Base-by-base conservation (phyloP, 2,888 invertebrate genomes). In the Junonia oenone region DNA sequence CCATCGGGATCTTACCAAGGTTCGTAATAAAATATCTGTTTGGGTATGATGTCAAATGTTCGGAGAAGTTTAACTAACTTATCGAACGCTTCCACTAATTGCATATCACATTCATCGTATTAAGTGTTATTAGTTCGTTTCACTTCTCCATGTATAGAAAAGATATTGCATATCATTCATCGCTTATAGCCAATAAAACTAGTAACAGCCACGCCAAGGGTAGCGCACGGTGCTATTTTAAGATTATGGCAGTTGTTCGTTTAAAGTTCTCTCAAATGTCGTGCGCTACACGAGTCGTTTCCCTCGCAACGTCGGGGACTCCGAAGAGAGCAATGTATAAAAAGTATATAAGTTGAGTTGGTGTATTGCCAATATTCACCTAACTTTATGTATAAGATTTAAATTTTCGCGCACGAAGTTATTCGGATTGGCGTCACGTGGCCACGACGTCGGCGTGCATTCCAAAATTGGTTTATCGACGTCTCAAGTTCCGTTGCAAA, bases 1-100 rank as follows among this genome's bases (percentile, higher is more conserved):
- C 63, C 95, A 96, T 83, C 91, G 95, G 63, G 95, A 96, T 78
- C 91, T 96, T 58, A 95, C 95, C 57, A 95, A 95, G 91, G 91
- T 91, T 75, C 62, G 83, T 79, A 65, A 61, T 26, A 13, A 26
- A 19, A 19, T 19, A 43, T 17, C 37, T 49, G 45, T 45, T 45
- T 27, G 46, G 13, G 19, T 43, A 26, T 26, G 45, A 46, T 19
- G n/a, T 27, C 38, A 26, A 22, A 8, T 22, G 38, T 37, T 55
- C 49, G 55, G 61, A 58, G 55, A 55, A 55, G 54, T 61, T 56
- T 45, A 37, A 61, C 53, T 46, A 51, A 52, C 50, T 53, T 48
- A 50, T 48, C 53, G 38, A 49, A 50, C 17, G 52, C 49, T 57
- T 52, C 31, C 53, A 49, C 45, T 40, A 37, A 27, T 47, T 49